phyloP scores from a whole-genome alignment of 2,888 invertebrate species.

The Euclidia mi region DNA sequence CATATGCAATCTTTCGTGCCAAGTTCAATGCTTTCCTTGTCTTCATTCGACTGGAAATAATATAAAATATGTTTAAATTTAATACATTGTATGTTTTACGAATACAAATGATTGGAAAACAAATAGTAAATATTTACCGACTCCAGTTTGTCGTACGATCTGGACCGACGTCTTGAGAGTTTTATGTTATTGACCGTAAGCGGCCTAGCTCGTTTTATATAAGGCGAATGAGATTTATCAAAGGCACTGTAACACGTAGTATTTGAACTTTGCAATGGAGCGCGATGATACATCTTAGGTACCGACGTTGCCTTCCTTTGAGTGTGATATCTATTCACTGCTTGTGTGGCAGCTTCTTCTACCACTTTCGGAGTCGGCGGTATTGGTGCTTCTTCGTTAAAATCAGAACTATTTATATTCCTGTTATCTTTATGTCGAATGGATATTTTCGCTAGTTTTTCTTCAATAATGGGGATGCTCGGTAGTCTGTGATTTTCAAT shows the following conservation, averaged over 20 bases:
- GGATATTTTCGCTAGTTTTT: slow-evolving; percentile 13
- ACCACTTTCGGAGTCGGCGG: slow-evolving; percentile 9
- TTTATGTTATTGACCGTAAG: slow-evolving; percentile 12
- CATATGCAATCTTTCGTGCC: slow-evolving; percentile 67
- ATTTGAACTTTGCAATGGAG: slow-evolving; percentile 20
- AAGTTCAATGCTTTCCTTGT: slow-evolving; percentile 23
- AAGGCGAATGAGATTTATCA: slow-evolving; percentile 29
- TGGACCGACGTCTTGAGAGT: slow-evolving; percentile 17
- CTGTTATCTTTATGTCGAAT: slow-evolving; percentile 4
- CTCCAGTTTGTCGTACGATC: slow-evolving; percentile 47
- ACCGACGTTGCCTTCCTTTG: slow-evolving; percentile 39
- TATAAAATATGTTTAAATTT: slow-evolving; percentile 1
- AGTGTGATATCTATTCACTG: slow-evolving; percentile 14
- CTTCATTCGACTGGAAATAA: slow-evolving; percentile 41
- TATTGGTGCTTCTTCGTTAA: slow-evolving; percentile 10
- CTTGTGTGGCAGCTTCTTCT: slow-evolving; percentile 12
- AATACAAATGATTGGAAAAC: no score
- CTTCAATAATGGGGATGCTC: slow-evolving; percentile 52
- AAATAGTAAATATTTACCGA: slow-evolving; percentile 45
- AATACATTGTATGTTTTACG: no score
- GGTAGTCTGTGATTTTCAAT: slow-evolving; percentile 69
- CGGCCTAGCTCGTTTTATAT: slow-evolving; percentile 18
- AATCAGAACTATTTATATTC: slow-evolving; percentile 9
- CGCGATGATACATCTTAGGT: slow-evolving; percentile 29
- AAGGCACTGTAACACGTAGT: slow-evolving; percentile 20